Base-by-base conservation (phyloP, 1,140 invertebrate species). In the Diachasma alloeum region DNA sequence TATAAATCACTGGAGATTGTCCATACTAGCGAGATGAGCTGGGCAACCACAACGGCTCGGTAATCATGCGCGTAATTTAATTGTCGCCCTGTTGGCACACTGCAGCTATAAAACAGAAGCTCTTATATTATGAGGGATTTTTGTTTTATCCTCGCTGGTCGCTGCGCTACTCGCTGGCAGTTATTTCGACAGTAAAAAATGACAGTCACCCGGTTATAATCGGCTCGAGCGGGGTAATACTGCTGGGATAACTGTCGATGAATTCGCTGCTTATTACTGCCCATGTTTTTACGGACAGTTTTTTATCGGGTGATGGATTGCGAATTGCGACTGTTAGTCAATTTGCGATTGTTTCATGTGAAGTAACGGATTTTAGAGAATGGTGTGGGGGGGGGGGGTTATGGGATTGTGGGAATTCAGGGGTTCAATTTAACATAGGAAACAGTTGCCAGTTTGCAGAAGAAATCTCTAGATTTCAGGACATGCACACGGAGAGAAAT, bases 1-100 rank as follows among this genome's bases (percentile, higher is more conserved):
- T 44, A 75, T 75, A 75, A 75, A 75, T 75, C 73, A 75, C 39
- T 13, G 37, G 15, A 46, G 59, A 75, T 75, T 67, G 53, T 31
- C 6, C 31, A 6, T 67, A 67, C 53, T 17, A 22, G 37, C 24
- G 63, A 67, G 59, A 67, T 67, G 19, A 31, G 37, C 42, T 17
- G 44, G 19, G 11, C 13, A 37, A 67, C 19, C 24, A 75, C 36
- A 75, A 66, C 22, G 22, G 37, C n/a, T 42, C 73, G 2, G 56
- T 75, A 67, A 67, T 75, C 73, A 75, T 67, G 24, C 73, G 15
- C 24, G 24, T 75, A 67, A 46, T 67, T 67, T 31, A 59, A 74
- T 72, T 72, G 68, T 72, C 46, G 44, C 22, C 13, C 8, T 72
- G 42, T 10, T 31, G 42, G 26, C 31, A 31, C 19, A 24, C 46